phyloP scores from a whole-genome alignment of 2,797 vertebrate species.

The Etheostoma nigrum region DNA sequence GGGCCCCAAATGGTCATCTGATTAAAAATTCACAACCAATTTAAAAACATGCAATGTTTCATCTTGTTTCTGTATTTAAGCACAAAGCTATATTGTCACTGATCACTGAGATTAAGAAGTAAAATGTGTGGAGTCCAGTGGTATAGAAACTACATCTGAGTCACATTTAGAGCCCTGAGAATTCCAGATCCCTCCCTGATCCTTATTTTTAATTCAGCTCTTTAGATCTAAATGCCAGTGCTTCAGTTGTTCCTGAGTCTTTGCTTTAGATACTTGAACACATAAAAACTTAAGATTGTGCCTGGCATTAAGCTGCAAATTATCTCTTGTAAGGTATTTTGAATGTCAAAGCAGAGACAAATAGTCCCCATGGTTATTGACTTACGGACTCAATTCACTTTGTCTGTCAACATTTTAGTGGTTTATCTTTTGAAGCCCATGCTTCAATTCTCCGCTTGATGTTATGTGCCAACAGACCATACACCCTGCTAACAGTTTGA shows the following conservation, averaged over 20 bases:
- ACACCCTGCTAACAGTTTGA: constrained; percentile 70
- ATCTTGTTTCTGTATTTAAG: constrained; percentile 9
- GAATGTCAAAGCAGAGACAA: constrained; percentile 42
- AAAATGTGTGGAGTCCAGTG: not conserved
- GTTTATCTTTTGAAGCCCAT: constrained; percentile 65
- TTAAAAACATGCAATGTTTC: constrained; percentile 6
- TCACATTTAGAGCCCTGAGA: not conserved
- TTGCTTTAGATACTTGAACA: constrained; percentile 17
- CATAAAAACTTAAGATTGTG: not conserved
- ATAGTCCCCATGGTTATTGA: constrained; percentile 46
- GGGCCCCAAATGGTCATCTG: constrained; percentile 14
- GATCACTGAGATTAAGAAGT: constrained; percentile 8
- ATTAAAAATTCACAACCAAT: constrained; percentile 17
- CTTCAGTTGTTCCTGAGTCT: constrained; percentile 2
- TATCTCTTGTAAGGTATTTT: constrained; percentile 20
- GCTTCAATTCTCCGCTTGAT: constrained; percentile 56
- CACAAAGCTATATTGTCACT: constrained; percentile 1
- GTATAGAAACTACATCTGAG: constrained; percentile 11
- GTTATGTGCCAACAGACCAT: constrained; percentile 64
- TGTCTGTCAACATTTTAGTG: constrained; percentile 45
- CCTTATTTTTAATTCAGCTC: constrained; percentile 5
- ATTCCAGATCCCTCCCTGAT: constrained; percentile 5
- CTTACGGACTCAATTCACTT: constrained; percentile 35
- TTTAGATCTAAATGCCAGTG: constrained; percentile 9
- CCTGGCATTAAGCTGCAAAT: constrained; percentile 23